Conservation (phyloP, 2,888 invertebrate species). For the Augochlorella aurata region DNA sequence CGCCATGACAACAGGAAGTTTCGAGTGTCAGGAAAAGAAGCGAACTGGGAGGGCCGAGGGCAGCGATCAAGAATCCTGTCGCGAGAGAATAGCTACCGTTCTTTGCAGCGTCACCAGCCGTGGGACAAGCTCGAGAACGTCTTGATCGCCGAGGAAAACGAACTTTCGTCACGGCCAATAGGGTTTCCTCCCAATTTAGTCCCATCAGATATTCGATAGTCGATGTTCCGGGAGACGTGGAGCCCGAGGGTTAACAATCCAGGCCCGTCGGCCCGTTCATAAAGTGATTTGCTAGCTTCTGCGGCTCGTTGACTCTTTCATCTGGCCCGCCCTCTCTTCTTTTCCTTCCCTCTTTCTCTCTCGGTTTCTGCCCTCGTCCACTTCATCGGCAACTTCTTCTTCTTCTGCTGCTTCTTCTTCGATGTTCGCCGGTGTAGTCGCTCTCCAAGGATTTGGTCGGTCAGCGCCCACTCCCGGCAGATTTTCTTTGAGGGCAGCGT, state of each 20-base stretch:
- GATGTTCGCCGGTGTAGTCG: not conserved
- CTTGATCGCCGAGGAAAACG: conserved; percentile 27
- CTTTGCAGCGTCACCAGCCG: not conserved
- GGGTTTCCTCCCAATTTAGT: conserved; percentile 72
- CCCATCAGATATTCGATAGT: conserved; percentile 63
- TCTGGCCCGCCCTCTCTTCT: conserved; percentile 40
- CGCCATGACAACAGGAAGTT: not conserved
- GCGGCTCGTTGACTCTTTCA: conserved; percentile 62
- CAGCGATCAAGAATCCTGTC: not conserved
- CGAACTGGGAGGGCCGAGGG: not conserved
- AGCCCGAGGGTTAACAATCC: conserved; percentile 73
- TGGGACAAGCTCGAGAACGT: conserved; percentile 13
- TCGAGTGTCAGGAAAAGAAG: not conserved
- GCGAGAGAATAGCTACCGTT: not conserved
- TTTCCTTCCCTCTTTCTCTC: conserved; percentile 4
- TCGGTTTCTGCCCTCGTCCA: conserved; percentile 4
- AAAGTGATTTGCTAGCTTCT: conserved; percentile 75
- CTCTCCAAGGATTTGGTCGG: not conserved
- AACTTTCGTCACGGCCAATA: conserved; percentile 65
- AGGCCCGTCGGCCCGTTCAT: conserved; percentile 73
- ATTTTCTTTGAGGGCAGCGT: conserved; percentile 57
- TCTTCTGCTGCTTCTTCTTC: conserved; percentile 22
- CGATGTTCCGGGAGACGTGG: conserved; percentile 37
- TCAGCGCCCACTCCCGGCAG: not conserved
- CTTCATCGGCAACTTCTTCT: conserved; percentile 31